Evolutionary conservation across 2,797 vertebrate genomes (phyloP).

Genomic region (Mus caroli): DNA sequence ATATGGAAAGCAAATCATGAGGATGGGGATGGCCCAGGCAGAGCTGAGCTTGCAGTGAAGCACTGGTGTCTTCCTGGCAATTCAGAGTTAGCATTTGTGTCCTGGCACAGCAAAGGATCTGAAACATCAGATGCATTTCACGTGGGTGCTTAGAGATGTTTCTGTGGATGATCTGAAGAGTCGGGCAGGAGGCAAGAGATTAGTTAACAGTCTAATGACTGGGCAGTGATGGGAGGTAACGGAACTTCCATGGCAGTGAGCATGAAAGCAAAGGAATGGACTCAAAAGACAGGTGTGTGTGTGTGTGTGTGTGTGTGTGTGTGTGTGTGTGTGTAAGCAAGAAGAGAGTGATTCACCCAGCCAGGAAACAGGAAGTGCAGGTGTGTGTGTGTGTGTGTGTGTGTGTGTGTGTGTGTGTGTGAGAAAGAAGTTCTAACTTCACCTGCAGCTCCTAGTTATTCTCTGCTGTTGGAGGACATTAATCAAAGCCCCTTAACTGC

Average conservation of each 20-base stretch:
- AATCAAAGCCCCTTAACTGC: neutral
- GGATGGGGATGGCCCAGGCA: constrained; percentile 38
- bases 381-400: too few species aligned
- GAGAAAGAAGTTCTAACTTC: neutral
- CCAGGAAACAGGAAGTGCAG: neutral
- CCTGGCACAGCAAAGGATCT: constrained; percentile 1
- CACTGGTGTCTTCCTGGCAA: constrained; percentile 38
- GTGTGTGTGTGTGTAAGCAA: neutral
- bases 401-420: too few species aligned
- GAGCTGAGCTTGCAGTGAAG: neutral
- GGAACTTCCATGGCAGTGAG: neutral
- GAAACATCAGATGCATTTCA: neutral
- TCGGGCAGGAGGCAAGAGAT: neutral
- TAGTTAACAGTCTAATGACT: neutral
- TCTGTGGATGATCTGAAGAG: neutral
- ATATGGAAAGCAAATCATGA: neutral
- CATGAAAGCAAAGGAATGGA: neutral
- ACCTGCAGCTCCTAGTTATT: neutral
- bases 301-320: accelerated
- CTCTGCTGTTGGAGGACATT: neutral
- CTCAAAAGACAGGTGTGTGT: neutral
- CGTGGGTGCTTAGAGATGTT: neutral
- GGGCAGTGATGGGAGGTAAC: neutral
- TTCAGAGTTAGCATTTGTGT: neutral
- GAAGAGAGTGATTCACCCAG: neutral